These are phyloP conservation scores for Macrosoma leucophasiata DNA, from an alignment of 2,888 invertebrate species.

Conservation along the genomic window DNA sequence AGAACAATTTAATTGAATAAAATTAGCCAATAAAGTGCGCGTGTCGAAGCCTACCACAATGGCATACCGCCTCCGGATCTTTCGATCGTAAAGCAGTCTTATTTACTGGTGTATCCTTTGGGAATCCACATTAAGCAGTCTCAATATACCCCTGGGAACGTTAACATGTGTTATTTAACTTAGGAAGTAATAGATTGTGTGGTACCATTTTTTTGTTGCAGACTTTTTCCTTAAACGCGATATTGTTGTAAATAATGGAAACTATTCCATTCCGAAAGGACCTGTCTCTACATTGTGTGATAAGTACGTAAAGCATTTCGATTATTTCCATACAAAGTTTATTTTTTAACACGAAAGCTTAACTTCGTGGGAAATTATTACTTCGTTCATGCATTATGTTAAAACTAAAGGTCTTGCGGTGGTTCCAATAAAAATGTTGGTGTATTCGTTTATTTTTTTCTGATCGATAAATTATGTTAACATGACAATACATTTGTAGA, in stretches of 20 bases:
- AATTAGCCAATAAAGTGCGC: constrained; percentile 72
- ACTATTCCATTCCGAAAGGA: no score
- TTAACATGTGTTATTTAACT: constrained; percentile 43
- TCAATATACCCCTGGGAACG: constrained; percentile 45
- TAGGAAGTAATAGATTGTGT: constrained; percentile 28
- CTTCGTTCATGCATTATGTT: no score
- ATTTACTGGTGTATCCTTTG: constrained; percentile 54
- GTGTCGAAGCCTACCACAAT: constrained; percentile 62
- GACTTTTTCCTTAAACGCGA: no score
- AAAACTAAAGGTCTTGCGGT: no score
- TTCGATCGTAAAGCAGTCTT: constrained; percentile 57
- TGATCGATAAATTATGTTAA: background rate
- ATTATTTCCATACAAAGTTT: constrained; percentile 15
- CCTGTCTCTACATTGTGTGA: no score
- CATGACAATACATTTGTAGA: background rate
- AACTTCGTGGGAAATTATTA: no score
- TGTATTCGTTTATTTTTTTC: constrained; percentile 1
- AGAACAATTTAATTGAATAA: constrained; percentile 73
- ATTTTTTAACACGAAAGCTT: no score
- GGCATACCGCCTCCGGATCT: constrained; percentile 58
- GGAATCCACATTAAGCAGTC: constrained; percentile 62
- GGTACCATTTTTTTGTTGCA: no score
- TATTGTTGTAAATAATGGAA: no score
- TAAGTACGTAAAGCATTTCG: no score
- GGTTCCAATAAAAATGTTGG: no score